Evolutionary conservation across 2,113 vertebrate genomes (phyloP).

Genomic region (Oxyruncus cristatus): DNA sequence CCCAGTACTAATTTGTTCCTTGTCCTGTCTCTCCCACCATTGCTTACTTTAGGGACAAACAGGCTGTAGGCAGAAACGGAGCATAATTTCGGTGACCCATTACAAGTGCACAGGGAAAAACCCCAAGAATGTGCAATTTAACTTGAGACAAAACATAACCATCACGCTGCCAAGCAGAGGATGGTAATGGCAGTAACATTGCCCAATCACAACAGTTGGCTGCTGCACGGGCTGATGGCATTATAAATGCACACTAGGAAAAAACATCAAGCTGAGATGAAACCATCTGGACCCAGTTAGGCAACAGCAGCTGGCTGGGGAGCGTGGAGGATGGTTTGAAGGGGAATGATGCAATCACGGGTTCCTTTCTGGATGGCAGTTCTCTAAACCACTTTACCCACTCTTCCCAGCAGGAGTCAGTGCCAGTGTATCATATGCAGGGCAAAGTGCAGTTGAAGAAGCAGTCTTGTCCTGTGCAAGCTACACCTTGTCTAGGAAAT

Average conservation of each 20-base stretch:
- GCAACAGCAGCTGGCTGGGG: background rate
- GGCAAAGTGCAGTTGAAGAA: background rate
- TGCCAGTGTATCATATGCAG: background rate
- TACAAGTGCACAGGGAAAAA: background rate
- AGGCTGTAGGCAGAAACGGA: background rate
- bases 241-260: background rate
- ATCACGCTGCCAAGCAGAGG: background rate
- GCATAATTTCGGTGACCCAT: background rate
- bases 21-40: background rate
- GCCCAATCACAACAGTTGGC: background rate
- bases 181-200: background rate
- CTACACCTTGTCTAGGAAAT: background rate
- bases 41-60: background rate
- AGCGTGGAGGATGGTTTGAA: background rate
- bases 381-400: background rate
- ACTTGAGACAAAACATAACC: background rate
- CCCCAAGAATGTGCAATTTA: background rate
- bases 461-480: background rate
- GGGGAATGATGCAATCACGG: background rate
- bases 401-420: background rate
- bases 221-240: background rate
- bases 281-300: constrained; percentile 28
- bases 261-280: constrained; percentile 17
- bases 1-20: background rate
- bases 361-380: background rate